A percentile compares a stretch with the other conserved stretches of the same genome.
phyloP scores from a whole-genome alignment of 2,888 invertebrate genomes.

The Caenorhabditis plicata region DNA sequence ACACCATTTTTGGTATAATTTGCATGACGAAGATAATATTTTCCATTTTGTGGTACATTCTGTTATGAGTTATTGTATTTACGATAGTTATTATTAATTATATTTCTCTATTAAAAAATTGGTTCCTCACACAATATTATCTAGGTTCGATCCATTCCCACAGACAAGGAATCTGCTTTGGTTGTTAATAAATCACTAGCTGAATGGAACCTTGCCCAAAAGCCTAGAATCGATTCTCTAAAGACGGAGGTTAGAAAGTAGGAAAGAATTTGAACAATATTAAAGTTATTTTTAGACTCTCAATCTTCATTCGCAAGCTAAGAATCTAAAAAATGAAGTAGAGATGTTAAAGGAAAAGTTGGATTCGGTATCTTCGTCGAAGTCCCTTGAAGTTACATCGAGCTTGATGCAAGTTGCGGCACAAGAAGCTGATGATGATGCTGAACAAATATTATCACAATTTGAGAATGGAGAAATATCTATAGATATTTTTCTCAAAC shows the following conservation, averaged over 20 bases:
- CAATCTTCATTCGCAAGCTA: too few relatives aligned
- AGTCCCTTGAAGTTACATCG: constrained; percentile 82
- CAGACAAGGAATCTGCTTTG: constrained; percentile 83
- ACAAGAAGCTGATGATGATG: constrained; percentile 88
- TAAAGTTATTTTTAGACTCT: too few relatives aligned
- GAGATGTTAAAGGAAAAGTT: constrained; percentile 71
- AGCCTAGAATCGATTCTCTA: constrained; percentile 79
- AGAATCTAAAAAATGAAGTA: constrained; percentile 77
- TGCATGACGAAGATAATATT: too few relatives aligned
- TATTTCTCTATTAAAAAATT: too few relatives aligned
- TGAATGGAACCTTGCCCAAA: constrained; percentile 82
- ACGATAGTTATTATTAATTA: too few relatives aligned
- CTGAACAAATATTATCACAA: constrained; percentile 72
- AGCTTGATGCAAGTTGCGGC: constrained; percentile 87
- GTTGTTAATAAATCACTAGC: constrained; percentile 86
- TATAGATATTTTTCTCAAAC: constrained; percentile 81
- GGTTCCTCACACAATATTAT: too few relatives aligned
- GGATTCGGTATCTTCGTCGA: constrained; percentile 71
- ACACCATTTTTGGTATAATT: too few relatives aligned
- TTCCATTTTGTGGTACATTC: too few relatives aligned
- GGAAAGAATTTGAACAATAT: too few relatives aligned
- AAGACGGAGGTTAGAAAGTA: too few relatives aligned
- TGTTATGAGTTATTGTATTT: too few relatives aligned
- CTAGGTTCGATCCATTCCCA: constrained; percentile 76
- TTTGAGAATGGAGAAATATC: constrained; percentile 69